Evolutionary conservation across 2,113 vertebrate species (phyloP).

Genomic region (Scolopax mira): DNA sequence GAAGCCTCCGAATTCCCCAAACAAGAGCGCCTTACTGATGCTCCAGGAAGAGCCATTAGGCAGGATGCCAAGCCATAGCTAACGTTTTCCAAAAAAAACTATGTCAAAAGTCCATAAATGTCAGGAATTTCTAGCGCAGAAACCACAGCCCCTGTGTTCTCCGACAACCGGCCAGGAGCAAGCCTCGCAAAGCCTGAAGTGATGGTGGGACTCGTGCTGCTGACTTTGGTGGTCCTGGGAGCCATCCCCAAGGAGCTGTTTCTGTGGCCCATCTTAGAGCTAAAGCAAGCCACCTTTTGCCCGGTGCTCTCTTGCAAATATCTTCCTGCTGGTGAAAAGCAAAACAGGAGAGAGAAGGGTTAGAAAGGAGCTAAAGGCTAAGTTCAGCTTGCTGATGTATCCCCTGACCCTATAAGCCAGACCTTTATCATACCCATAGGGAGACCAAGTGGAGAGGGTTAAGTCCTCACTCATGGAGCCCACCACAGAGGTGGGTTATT

Average conservation of each 20-base stretch:
- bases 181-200: neutral
- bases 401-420: neutral
- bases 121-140: neutral
- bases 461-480: neutral
- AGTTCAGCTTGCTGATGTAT: neutral
- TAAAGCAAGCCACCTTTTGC: neutral
- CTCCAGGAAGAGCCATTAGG: neutral
- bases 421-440: neutral
- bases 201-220: neutral
- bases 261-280: neutral
- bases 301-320: neutral
- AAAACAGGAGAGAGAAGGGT: neutral
- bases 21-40: rapidly evolving
- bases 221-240: neutral
- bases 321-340: neutral
- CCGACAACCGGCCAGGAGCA: rapidly evolving
- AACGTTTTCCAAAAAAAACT: neutral
- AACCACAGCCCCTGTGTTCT: rapidly evolving
- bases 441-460: neutral
- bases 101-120: neutral
- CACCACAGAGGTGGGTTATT: rapidly evolving
- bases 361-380: neutral
- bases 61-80: neutral
- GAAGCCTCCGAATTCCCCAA: neutral
- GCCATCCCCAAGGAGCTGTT: neutral